These are phyloP conservation scores for Agriopis leucophaearia DNA, from an alignment of 2,888 invertebrate species.

Conservation along the genomic window DNA sequence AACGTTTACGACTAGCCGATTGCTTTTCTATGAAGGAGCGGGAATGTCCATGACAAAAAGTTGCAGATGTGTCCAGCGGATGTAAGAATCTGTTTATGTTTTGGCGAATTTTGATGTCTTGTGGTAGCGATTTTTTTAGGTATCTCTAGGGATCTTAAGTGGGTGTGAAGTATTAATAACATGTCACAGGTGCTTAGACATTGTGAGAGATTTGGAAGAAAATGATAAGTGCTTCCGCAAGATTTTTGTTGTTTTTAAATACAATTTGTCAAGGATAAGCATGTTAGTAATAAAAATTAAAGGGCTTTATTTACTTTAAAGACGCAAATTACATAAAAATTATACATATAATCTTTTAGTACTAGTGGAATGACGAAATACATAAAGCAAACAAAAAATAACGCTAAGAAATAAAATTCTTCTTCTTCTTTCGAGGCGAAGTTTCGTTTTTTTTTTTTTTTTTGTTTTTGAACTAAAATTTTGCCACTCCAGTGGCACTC, in stretches of 20 bases:
- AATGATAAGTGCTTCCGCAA: conserved; percentile 7
- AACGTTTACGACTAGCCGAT: conserved; percentile 89
- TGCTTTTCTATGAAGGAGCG: conserved; percentile 87
- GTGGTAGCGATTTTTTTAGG: conserved; percentile 40
- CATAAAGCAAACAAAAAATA: too few species aligned
- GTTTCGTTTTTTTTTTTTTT: too few species aligned
- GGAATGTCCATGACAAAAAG: conserved; percentile 75
- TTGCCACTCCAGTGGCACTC: too few species aligned
- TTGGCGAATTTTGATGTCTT: conserved; percentile 59
- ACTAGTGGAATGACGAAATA: too few species aligned
- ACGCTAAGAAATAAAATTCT: too few species aligned
- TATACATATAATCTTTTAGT: too few species aligned
- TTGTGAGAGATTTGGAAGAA: neutral
- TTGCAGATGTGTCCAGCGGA: conserved; percentile 75
- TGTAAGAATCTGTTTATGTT: conserved; percentile 70
- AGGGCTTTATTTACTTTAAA: too few species aligned
- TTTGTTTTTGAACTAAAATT: too few species aligned
- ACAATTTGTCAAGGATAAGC: neutral
- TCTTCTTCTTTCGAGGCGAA: too few species aligned
- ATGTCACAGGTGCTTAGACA: neutral
- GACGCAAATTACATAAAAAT: too few species aligned
- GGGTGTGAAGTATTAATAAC: conserved; percentile 36
- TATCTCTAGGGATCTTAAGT: conserved; percentile 28
- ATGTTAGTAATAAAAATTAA: neutral
- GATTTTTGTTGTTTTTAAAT: neutral